Evolutionary conservation across 2,888 invertebrate species (phyloP).

Genomic region (Dascillus cervinus): DNA sequence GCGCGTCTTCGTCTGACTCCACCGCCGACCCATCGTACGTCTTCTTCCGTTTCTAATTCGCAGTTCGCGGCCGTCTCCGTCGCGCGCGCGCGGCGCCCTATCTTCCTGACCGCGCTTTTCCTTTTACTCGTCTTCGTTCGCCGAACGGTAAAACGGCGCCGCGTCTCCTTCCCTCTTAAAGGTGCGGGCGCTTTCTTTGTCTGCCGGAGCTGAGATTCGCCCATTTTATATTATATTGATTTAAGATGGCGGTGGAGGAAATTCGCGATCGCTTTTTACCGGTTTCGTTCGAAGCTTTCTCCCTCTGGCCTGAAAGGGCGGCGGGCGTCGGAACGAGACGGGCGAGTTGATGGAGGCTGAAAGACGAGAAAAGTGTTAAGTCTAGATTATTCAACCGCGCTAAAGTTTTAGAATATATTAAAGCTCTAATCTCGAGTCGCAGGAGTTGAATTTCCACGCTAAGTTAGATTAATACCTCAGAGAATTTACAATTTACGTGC

Average conservation of each 20-base stretch:
- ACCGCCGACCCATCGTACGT: constrained; percentile 15
- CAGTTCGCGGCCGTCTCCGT: constrained; percentile 14
- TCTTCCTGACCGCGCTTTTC: constrained; percentile 15
- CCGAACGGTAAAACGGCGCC: constrained; percentile 12
- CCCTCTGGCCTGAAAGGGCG: constrained; percentile 3
- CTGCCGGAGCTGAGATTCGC: constrained; percentile 40
- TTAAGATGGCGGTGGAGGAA: constrained; percentile 38
- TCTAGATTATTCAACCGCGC: constrained; percentile 37
- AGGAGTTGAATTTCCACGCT: constrained; percentile 44
- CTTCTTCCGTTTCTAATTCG: constrained; percentile 16
- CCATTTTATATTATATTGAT: constrained; percentile 45
- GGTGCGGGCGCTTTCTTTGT: constrained; percentile 38
- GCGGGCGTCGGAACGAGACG: constrained; percentile 13
- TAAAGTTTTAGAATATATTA: constrained; percentile 45
- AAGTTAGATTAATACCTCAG: constrained; percentile 46
- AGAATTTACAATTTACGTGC: constrained; percentile 44
- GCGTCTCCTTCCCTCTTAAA: constrained; percentile 32
- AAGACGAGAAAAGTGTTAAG: constrained; percentile 12
- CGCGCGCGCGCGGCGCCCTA: constrained; percentile 12
- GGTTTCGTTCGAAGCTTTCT: constrained; percentile 7
- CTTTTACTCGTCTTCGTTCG: constrained; percentile 13
- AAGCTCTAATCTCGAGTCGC: constrained; percentile 43
- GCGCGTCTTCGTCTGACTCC: constrained; percentile 11
- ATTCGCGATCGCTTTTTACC: constrained; percentile 11
- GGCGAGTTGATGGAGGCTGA: constrained; percentile 4